phyloP scores from a whole-genome alignment of 30 jellyfish, hydroid and myxozoan species.

The Phacellophora camtschatica region DNA sequence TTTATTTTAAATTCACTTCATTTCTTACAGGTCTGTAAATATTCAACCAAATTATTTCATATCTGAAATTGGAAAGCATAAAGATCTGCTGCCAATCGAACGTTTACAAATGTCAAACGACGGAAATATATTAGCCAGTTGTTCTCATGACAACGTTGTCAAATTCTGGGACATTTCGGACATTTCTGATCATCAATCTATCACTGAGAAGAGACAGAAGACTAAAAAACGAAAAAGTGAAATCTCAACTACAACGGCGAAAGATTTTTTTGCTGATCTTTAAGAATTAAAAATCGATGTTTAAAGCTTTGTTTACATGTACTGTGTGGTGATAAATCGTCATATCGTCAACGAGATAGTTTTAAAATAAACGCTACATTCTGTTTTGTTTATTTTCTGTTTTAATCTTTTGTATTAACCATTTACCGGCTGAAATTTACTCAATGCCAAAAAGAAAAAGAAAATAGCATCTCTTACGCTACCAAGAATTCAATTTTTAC shows the following conservation, averaged over 20 bases:
- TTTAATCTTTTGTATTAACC: no score
- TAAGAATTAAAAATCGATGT: no score
- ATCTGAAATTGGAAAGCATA: conserved; percentile 77
- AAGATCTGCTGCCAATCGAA: conserved; percentile 73
- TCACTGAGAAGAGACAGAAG: conserved; percentile 33
- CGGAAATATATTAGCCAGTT: conserved; percentile 54
- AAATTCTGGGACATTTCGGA: conserved; percentile 76
- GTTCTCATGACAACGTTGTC: conserved; percentile 67
- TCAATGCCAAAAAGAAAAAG: no score
- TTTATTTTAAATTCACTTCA: neutral
- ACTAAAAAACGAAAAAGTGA: conserved; percentile 58
- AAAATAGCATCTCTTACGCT: no score
- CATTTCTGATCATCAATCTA: conserved; percentile 28
- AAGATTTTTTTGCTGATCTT: conserved; percentile 71
- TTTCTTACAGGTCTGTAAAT: conserved; percentile 47
- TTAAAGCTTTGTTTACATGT: no score
- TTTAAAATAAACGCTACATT: no score
- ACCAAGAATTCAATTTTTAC: no score
- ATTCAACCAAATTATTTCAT: conserved; percentile 79
- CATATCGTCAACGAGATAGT: no score
- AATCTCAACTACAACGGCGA: neutral
- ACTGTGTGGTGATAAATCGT: no score
- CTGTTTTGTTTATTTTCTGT: no score
- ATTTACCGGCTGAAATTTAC: no score
- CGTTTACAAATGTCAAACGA: conserved; percentile 54